Base-by-base conservation (phyloP, 2,797 vertebrate species). In the Nyctalus aviator region DNA sequence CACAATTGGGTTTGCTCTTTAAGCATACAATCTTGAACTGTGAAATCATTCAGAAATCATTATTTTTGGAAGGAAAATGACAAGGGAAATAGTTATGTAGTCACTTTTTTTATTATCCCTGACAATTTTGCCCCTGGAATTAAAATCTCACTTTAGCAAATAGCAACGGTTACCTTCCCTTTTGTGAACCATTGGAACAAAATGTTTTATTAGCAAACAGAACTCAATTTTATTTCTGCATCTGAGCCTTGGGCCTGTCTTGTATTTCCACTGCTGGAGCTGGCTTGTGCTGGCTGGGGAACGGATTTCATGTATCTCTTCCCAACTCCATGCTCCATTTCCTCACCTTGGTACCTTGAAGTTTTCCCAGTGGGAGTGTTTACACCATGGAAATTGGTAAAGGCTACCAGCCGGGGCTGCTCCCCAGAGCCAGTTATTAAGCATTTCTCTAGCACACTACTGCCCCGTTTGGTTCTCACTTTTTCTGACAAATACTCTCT, bases 61-160 rank as follows among this genome's bases (percentile, higher is more conserved):
- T 96, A 69, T 78, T 96, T 95, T 90, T 68, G 76, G 81, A 95
- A 94, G 76, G 32, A 77, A 96, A 92, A 92, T 75, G 44, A 75
- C 75, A 82, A 94, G 41, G 66, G 64, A 93, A 95, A 94, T 84
- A 89, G 72, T 94, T 93, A 30, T 44, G 46, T 59, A 91, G 81
- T 96, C 68, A 73, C 21, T 46, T 91, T 92, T 18, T 84, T 87
- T 73, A 94, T 91, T 93, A 91, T 82, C 81, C 83, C 57, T 84
- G 91, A 89, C 91, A 66, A 93, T 95, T 95, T 95, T 96, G 90
- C 94, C 90, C 78, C 82, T 94, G 90, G 92, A 96, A 94, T 94
- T 90, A 95, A 87, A 91, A 93, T 78, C 77, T n/a, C 72, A 30
- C 93, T 95, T 95, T 93, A 94, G 68, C 44, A 94, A 90, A 95